phyloP scores from a whole-genome alignment of 1,140 invertebrate species.

The Archegozetes longisetosus region DNA sequence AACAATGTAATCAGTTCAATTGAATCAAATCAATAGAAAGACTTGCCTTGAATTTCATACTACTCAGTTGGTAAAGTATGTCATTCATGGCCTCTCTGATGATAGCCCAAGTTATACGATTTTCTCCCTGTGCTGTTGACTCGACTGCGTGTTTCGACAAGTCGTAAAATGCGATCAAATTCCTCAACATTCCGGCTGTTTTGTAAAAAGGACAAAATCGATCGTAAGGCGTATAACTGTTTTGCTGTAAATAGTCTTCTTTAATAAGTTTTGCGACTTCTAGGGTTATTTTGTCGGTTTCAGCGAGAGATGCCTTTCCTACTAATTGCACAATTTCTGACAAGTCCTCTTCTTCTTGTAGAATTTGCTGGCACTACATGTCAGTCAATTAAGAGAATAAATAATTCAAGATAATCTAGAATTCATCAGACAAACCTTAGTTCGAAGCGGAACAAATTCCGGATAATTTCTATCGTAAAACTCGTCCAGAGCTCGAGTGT shows the following conservation, averaged over 20 bases:
- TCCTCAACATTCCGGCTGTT: slow-evolving; percentile 93
- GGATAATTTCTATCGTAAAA: slow-evolving; percentile 98
- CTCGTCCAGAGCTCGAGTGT: slow-evolving; percentile 91
- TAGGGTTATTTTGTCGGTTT: slow-evolving; percentile 97
- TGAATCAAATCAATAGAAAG: background rate
- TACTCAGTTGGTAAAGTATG: slow-evolving; percentile 90
- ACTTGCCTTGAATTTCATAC: slow-evolving; percentile 97
- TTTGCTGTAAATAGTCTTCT: slow-evolving; percentile 99
- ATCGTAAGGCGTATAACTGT: slow-evolving; percentile 91
- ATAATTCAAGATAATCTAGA: background rate
- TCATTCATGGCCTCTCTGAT: slow-evolving; percentile 93
- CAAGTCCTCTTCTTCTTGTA: slow-evolving; percentile 98
- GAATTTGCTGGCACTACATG: slow-evolving; percentile 66
- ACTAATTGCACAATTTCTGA: slow-evolving; percentile 99
- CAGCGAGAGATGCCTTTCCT: slow-evolving; percentile 94
- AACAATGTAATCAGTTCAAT: background rate
- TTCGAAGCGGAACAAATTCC: slow-evolving; percentile 82
- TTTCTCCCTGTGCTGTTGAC: slow-evolving; percentile 93
- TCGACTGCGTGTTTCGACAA: slow-evolving; percentile 93
- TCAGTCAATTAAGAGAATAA: slow-evolving; percentile 2
- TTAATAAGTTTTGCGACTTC: slow-evolving; percentile 97
- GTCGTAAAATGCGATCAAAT: slow-evolving; percentile 98
- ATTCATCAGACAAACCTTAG: slow-evolving; percentile 27
- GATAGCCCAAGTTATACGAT: slow-evolving; percentile 96
- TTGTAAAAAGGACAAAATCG: slow-evolving; percentile 99